Conservation (phyloP, 2,113 vertebrate species). For the Campylomormyrus numenius region DNA sequence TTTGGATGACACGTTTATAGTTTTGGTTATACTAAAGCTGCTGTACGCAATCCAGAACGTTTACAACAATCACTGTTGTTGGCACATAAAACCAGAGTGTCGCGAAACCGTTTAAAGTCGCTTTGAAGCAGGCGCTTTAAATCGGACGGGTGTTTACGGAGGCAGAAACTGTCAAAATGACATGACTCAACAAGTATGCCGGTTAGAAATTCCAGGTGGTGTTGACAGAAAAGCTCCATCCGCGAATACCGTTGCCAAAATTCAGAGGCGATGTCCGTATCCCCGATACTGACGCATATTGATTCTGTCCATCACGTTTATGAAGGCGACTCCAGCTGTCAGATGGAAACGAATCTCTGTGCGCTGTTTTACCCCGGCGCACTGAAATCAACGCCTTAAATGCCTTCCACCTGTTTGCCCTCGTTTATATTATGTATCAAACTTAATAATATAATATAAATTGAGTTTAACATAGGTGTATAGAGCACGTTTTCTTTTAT, state of each 20-base stretch:
- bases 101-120: neutral
- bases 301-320: slow-evolving; percentile 12
- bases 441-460: neutral
- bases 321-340: neutral
- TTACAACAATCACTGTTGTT: neutral
- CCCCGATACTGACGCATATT: neutral
- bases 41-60: neutral
- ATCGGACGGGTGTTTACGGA: neutral
- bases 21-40: neutral
- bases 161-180: slow-evolving; percentile 16
- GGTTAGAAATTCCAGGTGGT: slow-evolving; percentile 19
- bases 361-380: neutral
- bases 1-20: neutral
- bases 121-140: neutral
- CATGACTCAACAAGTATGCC: slow-evolving; percentile 23
- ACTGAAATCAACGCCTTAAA: neutral
- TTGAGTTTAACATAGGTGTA: neutral
- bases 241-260: slow-evolving; percentile 19
- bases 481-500: neutral
- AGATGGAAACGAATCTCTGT: neutral
- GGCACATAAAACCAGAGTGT: neutral
- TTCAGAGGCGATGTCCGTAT: neutral
- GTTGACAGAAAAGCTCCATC: slow-evolving; percentile 20
- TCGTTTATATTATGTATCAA: neutral
- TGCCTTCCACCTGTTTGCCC: neutral